Conservation (phyloP, 2,113 vertebrate genomes). For the Heptranchias perlo region DNA sequence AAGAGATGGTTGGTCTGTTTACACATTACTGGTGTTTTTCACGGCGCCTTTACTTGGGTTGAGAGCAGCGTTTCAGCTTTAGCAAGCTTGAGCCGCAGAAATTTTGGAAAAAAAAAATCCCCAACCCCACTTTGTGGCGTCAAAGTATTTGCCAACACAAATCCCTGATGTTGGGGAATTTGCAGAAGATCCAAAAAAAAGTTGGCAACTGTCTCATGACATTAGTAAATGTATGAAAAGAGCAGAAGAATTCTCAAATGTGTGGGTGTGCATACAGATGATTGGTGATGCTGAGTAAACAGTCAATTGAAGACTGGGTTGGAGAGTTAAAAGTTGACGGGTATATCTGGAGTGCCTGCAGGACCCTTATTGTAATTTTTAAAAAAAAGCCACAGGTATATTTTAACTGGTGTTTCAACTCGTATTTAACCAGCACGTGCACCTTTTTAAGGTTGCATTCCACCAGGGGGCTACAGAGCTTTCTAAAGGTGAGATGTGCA, state of each 20-base stretch:
- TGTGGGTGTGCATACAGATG: not conserved
- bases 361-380: not conserved
- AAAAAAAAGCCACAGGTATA: not conserved
- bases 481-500: not conserved
- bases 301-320: not conserved
- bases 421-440: not conserved
- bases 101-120: not conserved
- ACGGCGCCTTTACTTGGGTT: not conserved
- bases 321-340: not conserved
- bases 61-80: not conserved
- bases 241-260: not conserved
- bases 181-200: not conserved
- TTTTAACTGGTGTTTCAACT: not conserved
- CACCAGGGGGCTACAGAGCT: slow-evolving; percentile 24
- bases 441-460: not conserved
- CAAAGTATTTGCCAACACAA: not conserved
- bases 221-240: not conserved
- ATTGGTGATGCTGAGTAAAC: not conserved
- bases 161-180: not conserved
- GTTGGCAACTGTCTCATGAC: not conserved
- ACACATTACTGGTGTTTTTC: not conserved
- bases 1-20: not conserved
- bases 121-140: not conserved
- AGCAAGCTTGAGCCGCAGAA: not conserved
- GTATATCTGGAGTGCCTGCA: not conserved